Base-by-base conservation (phyloP, 2,113 vertebrate genomes). In the Pristiophorus japonicus region DNA sequence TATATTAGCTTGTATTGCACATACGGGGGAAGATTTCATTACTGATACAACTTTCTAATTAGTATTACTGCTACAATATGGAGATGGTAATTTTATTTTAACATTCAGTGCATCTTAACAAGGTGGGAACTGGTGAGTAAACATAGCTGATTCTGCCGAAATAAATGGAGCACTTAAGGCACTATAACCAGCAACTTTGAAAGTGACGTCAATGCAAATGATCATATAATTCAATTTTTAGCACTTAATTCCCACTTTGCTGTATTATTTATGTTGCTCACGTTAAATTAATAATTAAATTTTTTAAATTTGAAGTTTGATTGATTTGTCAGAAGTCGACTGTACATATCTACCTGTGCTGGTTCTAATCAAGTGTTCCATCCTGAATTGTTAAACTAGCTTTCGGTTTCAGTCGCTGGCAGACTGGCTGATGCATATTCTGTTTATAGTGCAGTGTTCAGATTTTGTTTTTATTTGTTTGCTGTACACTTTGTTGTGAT, bases 41-140 rank as follows among this genome's bases (percentile, higher is more conserved):
- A 18, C 38, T 81, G 78, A 65, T 38, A 38, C 4, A 92, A 63
- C 20, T 38, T 62, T 1, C 1, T 62, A 91, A 91, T n/a, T 62
- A n/a, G 4, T 38, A 63, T 92, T 63, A 92, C n/a, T 63, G 59
- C 51, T 59, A 42, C 51, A 90, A 90, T 90, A 62, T 38, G 34
- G 51, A 16, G 75, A 78, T 38, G n/a, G 59, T 62, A 62, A 91
- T 62, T 78, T 78, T 91, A 91, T 91, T 91, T 62, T 91, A 91
- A 24, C 16, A 63, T 92, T 92, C 16, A 92, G 30, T 14, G 3
- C 87, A 81, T 3, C 38, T 22, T 45, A 81, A 38, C 42, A 14
- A 81, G 38, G 38, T 81, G 38, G 2, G 6, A 42, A 10, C 38
- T 81, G 45, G 78, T 81, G 38, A 34, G 87, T 34, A 91, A 91